phyloP scores from a whole-genome alignment of 2,113 vertebrate species.

The Eclectus roratus region DNA sequence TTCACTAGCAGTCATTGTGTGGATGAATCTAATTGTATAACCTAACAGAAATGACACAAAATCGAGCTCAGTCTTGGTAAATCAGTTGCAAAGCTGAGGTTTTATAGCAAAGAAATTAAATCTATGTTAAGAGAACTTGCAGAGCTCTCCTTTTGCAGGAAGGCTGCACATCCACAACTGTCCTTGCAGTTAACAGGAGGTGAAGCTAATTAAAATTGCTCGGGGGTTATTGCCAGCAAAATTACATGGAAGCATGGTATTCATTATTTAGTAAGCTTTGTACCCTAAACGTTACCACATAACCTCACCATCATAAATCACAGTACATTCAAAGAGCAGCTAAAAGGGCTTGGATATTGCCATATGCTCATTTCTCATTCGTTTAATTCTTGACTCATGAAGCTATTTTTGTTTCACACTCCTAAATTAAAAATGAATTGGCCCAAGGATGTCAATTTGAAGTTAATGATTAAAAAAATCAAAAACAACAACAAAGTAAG shows the following conservation, averaged over 20 bases:
- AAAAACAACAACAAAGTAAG: background rate
- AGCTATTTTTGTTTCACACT: slow-evolving; percentile 43
- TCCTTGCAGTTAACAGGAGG: slow-evolving; percentile 21
- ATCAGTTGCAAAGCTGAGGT: background rate
- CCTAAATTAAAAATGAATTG: slow-evolving; percentile 35
- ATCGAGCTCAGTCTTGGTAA: background rate
- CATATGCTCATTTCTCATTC: slow-evolving; percentile 18
- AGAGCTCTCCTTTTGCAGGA: background rate
- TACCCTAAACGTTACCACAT: background rate
- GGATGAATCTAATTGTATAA: background rate
- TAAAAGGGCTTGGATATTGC: slow-evolving; percentile 11
- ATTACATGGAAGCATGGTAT: background rate
- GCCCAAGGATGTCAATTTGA: background rate
- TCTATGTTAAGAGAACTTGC: background rate
- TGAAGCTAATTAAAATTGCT: slow-evolving; percentile 47
- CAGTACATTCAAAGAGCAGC: background rate
- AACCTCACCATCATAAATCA: background rate
- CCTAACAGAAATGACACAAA: background rate
- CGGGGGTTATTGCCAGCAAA: slow-evolving; percentile 13
- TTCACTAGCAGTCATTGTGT: no score
- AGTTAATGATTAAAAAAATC: background rate
- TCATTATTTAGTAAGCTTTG: slow-evolving; percentile 45
- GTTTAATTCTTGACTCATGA: slow-evolving; percentile 17
- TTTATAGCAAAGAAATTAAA: background rate
- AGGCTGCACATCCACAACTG: background rate